phyloP scores from a whole-genome alignment of 2,113 vertebrate genomes.

The Sphyrna mokarran region DNA sequence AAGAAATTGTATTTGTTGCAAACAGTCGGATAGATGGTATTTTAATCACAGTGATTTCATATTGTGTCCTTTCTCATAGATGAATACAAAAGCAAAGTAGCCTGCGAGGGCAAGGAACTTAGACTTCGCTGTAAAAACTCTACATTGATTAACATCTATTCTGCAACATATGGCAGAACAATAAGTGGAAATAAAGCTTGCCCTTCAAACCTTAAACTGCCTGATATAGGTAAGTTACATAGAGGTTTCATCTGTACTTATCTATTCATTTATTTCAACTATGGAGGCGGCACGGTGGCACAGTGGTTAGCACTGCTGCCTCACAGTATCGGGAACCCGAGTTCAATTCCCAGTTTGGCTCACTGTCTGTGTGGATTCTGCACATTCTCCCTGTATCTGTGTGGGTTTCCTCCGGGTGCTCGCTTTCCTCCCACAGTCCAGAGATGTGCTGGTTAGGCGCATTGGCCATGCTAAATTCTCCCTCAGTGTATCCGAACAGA shows the following conservation, averaged over 20 bases:
- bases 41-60: background rate
- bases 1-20: background rate
- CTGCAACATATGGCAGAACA: constrained; percentile 74
- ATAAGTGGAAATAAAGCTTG: constrained; percentile 62
- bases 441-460: too few relatives aligned
- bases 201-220: constrained; percentile 51
- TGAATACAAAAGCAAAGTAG: constrained; percentile 78
- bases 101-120: constrained; percentile 77
- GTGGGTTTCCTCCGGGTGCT: too few relatives aligned
- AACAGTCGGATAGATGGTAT: background rate
- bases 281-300: too few relatives aligned
- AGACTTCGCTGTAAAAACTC: constrained; percentile 79
- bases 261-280: too few relatives aligned
- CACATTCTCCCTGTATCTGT: too few relatives aligned
- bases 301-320: too few relatives aligned
- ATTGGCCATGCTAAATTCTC: too few relatives aligned
- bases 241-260: background rate
- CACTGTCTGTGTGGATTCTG: too few relatives aligned
- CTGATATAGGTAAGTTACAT: constrained; percentile 70
- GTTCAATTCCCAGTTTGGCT: too few relatives aligned
- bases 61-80: constrained; percentile 58
- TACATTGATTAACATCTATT: constrained; percentile 84
- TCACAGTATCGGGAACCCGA: too few relatives aligned
- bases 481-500: too few relatives aligned
- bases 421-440: too few relatives aligned